These are phyloP conservation scores for Sarotherodon lohbergeri DNA, from an alignment of 2,113 vertebrate species.

Conservation along the genomic window DNA sequence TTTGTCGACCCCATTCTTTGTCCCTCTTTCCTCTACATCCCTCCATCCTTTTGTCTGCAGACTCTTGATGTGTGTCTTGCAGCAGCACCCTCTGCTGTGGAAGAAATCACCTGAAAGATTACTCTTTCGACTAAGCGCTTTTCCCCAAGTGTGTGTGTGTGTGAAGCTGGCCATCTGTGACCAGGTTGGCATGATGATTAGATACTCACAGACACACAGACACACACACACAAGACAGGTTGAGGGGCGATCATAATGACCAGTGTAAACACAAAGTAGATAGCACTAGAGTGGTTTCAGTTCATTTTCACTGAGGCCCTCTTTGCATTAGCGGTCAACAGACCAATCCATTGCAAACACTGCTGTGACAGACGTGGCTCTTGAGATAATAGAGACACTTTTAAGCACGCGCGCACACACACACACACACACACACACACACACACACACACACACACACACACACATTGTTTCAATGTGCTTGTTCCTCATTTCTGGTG, in stretches of 20 bases:
- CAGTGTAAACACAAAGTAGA: conserved; percentile 46
- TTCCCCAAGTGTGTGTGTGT: not conserved
- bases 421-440: no score
- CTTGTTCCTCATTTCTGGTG: not conserved
- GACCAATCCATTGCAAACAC: conserved; percentile 42
- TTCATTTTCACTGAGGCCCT: conserved; percentile 57
- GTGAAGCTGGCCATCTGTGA: conserved; percentile 8
- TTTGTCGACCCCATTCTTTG: not conserved
- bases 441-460: not conserved
- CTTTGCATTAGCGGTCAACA: conserved; percentile 42
- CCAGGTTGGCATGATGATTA: not conserved
- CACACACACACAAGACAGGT: not conserved
- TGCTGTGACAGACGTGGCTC: not conserved
- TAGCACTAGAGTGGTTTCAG: conserved; percentile 24
- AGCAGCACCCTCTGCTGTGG: conserved; percentile 22
- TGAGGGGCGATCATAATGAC: conserved; percentile 25
- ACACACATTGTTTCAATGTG: not conserved
- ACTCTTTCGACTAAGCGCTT: not conserved
- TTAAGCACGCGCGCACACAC: not conserved
- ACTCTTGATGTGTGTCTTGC: not conserved
- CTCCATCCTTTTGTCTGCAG: not conserved
- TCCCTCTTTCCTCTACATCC: not conserved
- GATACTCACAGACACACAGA: not conserved
- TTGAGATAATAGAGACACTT: conserved; percentile 45
- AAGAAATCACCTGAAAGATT: not conserved